Conservation (phyloP, 2,888 invertebrate species). For the Clunio marinus region DNA sequence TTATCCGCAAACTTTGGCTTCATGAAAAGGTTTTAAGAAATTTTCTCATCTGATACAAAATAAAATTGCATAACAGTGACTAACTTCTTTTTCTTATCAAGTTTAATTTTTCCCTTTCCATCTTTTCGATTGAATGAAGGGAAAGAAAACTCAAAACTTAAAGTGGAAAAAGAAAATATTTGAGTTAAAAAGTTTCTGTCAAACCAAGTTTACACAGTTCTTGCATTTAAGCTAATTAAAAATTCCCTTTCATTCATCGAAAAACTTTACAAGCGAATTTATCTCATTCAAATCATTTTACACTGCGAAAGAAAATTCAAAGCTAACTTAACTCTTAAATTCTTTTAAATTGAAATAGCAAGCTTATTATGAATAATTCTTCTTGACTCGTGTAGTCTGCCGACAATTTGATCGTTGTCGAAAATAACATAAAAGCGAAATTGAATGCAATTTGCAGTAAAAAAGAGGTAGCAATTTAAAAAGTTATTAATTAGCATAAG, state of each 20-base stretch:
- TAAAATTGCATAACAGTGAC: too few relatives aligned
- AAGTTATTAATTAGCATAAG: too few relatives aligned
- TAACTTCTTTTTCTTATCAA: too few relatives aligned
- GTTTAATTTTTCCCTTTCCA: too few relatives aligned
- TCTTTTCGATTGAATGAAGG: too few relatives aligned
- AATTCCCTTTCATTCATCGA: neutral
- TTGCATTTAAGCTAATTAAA: slow-evolving; percentile 9
- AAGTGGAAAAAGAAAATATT: too few relatives aligned
- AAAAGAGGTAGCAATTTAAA: too few relatives aligned
- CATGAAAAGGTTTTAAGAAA: too few relatives aligned
- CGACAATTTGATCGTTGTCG: neutral
- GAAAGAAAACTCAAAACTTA: too few relatives aligned
- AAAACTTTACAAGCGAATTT: neutral
- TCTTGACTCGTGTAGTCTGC: neutral
- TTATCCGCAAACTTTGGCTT: too few relatives aligned
- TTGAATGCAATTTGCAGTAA: too few relatives aligned
- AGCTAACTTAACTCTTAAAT: slow-evolving; percentile 6
- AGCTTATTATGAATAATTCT: neutral
- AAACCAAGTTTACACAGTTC: neutral
- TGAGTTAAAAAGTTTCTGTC: neutral
- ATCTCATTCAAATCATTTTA: neutral
- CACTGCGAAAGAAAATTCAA: neutral
- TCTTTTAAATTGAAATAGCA: neutral
- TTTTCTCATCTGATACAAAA: too few relatives aligned
- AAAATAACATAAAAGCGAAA: neutral